Evolutionary conservation across 2,888 invertebrate genomes (phyloP), one percentile per base, ranked within the genome.

Genomic region (Orchesellides sinensis): DNA sequence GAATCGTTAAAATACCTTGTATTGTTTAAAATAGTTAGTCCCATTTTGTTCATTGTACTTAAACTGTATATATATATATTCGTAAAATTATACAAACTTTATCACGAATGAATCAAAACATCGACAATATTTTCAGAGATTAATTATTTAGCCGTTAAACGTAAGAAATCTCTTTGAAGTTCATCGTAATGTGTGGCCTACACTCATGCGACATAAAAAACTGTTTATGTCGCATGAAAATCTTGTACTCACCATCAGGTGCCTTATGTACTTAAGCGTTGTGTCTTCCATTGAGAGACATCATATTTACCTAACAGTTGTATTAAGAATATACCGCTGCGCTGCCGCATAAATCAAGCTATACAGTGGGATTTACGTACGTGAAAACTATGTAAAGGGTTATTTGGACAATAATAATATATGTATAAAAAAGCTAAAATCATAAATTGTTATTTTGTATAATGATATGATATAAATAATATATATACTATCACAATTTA

Each of bases 271-370:
- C 82, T 83, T 83, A 82, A 69, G 49, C 29, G 6, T 68, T 61
- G 77, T 83, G 82, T 83, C 82, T 83, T 83, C 70, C 17, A 77
- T 61, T 77, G 52, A 83, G 77, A 77, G 82, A 83, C 82, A 83
- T 83, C 82, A 83, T 83, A 83, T 83, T 83, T 83, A 83, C 82
- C 82, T 83, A 77, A 83, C 82, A 83, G 82, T 83, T 63, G 75
- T 83, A 83, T 83, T 83, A 83, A 75, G 69, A 52, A 65, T 52
- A 63, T 23, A 80, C 35, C 21, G n/a, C n/a, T n/a, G n/a, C 74
- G 66, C 82, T 83, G 70, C 75, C 75, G 77, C 77, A 74, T 81
- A 29, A 66, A 73, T 14, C 56, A 61, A 69, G 23, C 54, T 66
- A 19, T 66, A 69, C 69, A 61, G 54, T 56, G 61, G 70, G 56